Evolutionary conservation across 1,140 invertebrate species (phyloP), one percentile per base, ranked within the genome.

Genomic region (Pseudomyrmex sp.): DNA sequence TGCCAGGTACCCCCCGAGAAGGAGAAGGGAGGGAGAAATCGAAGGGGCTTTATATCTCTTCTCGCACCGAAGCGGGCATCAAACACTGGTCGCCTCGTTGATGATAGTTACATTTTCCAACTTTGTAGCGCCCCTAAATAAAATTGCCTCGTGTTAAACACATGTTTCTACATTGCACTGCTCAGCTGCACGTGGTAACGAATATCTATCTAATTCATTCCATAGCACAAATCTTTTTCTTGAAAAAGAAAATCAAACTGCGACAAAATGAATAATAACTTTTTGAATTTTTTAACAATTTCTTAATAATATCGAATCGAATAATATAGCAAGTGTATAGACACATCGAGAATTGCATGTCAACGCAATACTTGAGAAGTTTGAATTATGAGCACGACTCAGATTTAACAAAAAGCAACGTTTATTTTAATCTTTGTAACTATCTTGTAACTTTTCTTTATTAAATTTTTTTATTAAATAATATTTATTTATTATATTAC

Each of bases 1-100:
- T 92, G 90, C 83, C 85, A 23, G 80, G 54, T 84, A 82, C 56
- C 52, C 74, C 52, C 54, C 18, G 54, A 50, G 70, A 50, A 61
- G 54, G 12, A 65, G 35, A 48, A 26, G 54, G 62, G 26, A 20
- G 58, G 18, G 59, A 56, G 66, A 2, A 18, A 58, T 58, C 15
- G 65, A 70, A 59, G 75, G 52, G 58, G 61, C 59, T 76, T 80
- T 62, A 62, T 75, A 48, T 35, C 50, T 80, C 65, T 76, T 85
- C 84, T 77, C 56, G 48, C 48, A 15, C 13, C 70, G 15, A 75
- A 63, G 20, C 70, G 62, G n/a, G 4, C 84, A 59, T 52, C 9
- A 12, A 26, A 79, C 35, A 35, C 63, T 79, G 50, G 59, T 79
- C 54, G 66, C 18, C 48, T 26, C 26, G 35, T 72, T 26, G 12